Conservation (phyloP, 2,797 vertebrate species). For the Coregonus suidteri region DNA sequence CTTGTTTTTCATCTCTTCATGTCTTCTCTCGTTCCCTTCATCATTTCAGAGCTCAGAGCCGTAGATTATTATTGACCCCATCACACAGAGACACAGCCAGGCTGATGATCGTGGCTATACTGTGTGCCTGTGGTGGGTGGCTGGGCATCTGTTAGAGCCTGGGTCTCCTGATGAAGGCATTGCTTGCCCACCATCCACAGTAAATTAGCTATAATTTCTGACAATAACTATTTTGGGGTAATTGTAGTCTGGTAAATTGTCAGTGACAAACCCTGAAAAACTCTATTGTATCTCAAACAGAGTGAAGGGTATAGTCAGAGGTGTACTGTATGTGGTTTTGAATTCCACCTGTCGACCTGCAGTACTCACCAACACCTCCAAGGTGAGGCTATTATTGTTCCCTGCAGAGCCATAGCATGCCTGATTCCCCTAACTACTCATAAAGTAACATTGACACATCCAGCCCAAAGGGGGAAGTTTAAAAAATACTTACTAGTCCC, state of each 20-base stretch:
- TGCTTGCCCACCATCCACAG: neutral
- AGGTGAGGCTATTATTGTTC: neutral
- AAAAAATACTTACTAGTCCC: too few relatives aligned
- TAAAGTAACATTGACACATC: too few relatives aligned
- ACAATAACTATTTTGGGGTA: neutral
- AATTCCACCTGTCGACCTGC: too few relatives aligned
- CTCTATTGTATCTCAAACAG: neutral
- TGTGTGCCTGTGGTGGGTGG: neutral
- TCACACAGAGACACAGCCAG: too few relatives aligned
- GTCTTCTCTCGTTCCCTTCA: too few relatives aligned
- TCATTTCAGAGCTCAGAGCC: too few relatives aligned
- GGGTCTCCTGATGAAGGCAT: neutral
- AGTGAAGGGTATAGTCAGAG: neutral
- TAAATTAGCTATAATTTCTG: neutral
- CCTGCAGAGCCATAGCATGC: neutral
- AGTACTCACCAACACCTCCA: neutral
- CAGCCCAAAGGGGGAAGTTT: too few relatives aligned
- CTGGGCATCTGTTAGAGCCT: neutral
- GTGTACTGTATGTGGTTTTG: neutral
- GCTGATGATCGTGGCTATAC: too few relatives aligned
- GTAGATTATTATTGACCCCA: too few relatives aligned
- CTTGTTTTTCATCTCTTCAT: too few relatives aligned
- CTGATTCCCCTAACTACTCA: too few relatives aligned
- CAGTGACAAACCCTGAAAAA: neutral
- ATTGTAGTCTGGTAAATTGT: neutral